A percentile compares a stretch with the other conserved stretches of the same genome.
Conservation (phyloP, 2,888 invertebrate genomes). For the Drosophila neotestacea region DNA sequence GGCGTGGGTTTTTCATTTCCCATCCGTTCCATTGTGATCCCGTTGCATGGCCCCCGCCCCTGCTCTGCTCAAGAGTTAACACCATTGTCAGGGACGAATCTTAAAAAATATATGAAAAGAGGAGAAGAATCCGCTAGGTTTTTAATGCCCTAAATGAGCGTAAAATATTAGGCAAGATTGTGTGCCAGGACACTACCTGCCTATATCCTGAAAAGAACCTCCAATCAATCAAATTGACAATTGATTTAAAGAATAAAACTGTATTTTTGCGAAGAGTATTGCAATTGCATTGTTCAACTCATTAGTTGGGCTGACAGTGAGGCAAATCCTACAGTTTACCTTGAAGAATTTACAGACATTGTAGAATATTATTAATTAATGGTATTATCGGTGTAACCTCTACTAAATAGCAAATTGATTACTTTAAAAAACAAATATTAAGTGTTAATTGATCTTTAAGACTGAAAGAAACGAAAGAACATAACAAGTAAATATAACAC, state of each 20-base stretch:
- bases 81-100: constrained; percentile 46
- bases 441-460: not conserved
- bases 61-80: constrained; percentile 67
- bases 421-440: not conserved
- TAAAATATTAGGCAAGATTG: constrained; percentile 79
- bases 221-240: constrained; percentile 70
- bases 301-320: constrained; percentile 31
- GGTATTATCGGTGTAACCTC: not conserved
- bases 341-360: not conserved
- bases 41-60: constrained; percentile 17
- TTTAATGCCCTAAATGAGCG: constrained; percentile 77
- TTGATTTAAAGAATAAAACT: constrained; percentile 33
- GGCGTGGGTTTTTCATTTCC: constrained; percentile 70
- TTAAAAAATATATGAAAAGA: constrained; percentile 7
- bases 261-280: constrained; percentile 19
- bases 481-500: too few relatives aligned
- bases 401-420: not conserved
- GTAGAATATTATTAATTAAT: not conserved
- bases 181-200: constrained; percentile 45
- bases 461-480: too few relatives aligned
- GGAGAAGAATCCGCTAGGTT: constrained; percentile 57
- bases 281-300: constrained; percentile 30
- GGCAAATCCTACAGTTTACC: constrained; percentile 12
- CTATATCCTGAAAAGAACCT: constrained; percentile 32
- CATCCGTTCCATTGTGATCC: constrained; percentile 66